Percentiles rank a stretch among this genome's conserved stretches.
Conservation (phyloP, 1,140 invertebrate species). For the Grapholita molesta region DNA sequence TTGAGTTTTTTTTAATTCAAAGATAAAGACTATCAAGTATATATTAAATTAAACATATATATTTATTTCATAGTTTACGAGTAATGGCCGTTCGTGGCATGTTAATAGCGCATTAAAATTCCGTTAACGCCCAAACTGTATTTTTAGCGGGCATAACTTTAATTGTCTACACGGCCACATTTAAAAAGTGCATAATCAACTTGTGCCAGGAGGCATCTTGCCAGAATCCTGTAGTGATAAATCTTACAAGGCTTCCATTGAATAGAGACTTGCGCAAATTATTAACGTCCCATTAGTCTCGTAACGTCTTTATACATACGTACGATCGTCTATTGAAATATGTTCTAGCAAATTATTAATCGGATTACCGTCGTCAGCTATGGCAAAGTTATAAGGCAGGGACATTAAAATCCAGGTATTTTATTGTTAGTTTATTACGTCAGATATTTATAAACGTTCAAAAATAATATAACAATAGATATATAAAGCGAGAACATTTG, state of each 20-base stretch:
- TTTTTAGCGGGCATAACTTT: background rate
- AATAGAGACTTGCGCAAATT: conserved; percentile 66
- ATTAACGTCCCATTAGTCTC: conserved; percentile 69
- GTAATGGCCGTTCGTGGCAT: background rate
- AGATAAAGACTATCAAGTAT: no score
- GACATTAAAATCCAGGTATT: no score
- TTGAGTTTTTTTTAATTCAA: no score
- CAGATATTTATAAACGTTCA: no score
- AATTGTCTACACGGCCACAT: conserved; percentile 17
- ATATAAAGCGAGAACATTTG: no score
- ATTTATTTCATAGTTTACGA: no score
- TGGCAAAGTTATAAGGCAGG: background rate
- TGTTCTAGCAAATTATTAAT: conserved; percentile 28
- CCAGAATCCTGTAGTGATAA: conserved; percentile 68
- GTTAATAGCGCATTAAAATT: background rate
- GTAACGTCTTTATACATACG: conserved; percentile 62
- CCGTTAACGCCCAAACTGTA: background rate
- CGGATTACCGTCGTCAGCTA: background rate
- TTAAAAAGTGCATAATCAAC: conserved; percentile 60
- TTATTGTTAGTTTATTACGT: no score
- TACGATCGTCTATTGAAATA: conserved; percentile 42
- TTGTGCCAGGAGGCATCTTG: conserved; percentile 67
- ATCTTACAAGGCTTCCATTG: conserved; percentile 61
- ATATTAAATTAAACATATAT: no score
- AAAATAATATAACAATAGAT: no score